A percentile compares a stretch with the other conserved stretches of the same genome.
phyloP scores from a whole-genome alignment of 2,113 vertebrate species.

The Colossoma macropomum region DNA sequence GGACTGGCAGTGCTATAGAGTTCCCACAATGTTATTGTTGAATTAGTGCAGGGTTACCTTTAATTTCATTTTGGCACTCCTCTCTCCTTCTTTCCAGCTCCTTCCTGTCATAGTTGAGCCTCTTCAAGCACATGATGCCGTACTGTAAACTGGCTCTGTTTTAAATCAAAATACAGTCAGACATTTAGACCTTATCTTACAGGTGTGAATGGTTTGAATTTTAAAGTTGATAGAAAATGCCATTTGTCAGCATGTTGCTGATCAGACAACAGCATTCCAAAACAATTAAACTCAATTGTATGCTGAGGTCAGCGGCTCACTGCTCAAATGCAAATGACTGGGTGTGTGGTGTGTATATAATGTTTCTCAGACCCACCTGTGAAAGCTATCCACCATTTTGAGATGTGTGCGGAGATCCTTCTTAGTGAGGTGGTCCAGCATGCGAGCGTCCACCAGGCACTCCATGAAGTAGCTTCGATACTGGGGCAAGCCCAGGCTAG shows the following conservation, averaged over 20 bases:
- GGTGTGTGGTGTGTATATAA: not conserved
- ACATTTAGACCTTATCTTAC: too few relatives aligned
- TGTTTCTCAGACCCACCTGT: constrained; percentile 78
- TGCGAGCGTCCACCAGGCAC: constrained; percentile 93
- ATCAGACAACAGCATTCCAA: too few relatives aligned
- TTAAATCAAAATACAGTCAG: not conserved
- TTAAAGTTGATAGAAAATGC: too few relatives aligned
- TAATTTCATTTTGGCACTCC: constrained; percentile 83
- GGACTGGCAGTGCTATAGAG: too few relatives aligned
- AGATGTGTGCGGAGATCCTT: constrained; percentile 95
- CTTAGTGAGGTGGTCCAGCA: constrained; percentile 98
- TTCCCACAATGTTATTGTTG: not conserved
- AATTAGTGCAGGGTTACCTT: constrained; percentile 29
- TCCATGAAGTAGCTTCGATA: constrained; percentile 99
- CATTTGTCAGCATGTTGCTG: too few relatives aligned
- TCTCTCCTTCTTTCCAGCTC: constrained; percentile 92
- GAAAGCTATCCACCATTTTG: constrained; percentile 99
- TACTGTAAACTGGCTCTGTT: constrained; percentile 94
- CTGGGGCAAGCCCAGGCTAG: constrained; percentile 93
- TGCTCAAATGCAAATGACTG: too few relatives aligned
- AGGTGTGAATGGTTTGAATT: too few relatives aligned
- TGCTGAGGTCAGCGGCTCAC: too few relatives aligned
- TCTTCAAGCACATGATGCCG: constrained; percentile 97
- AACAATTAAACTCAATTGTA: too few relatives aligned
- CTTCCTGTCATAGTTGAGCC: constrained; percentile 96